These are phyloP conservation scores for Eulacestoma nigropectus DNA, from an alignment of 2,113 vertebrate species.

Conservation along the genomic window DNA sequence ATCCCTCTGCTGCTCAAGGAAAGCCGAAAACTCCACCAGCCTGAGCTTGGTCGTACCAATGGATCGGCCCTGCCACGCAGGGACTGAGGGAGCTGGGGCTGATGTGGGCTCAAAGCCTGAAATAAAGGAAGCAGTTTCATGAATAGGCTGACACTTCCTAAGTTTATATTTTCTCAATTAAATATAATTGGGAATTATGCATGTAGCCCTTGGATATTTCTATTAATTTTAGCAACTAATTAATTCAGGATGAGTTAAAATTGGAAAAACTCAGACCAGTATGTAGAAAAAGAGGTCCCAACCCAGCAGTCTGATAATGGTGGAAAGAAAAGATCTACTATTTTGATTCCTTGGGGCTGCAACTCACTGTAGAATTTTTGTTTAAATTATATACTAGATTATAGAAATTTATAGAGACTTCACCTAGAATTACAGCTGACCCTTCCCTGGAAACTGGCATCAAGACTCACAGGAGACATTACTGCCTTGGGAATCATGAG, in stretches of 20 bases:
- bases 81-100: conserved; percentile 87
- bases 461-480: background rate
- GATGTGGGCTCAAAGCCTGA: conserved; percentile 89
- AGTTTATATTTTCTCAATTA: background rate
- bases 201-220: background rate
- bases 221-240: background rate
- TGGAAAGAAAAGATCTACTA: background rate
- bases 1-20: conserved; percentile 95
- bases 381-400: background rate
- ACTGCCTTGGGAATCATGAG: background rate
- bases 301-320: background rate
- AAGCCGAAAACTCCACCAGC: conserved; percentile 96
- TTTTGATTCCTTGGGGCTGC: background rate
- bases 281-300: background rate
- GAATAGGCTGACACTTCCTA: background rate
- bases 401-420: background rate
- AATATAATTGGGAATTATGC: background rate
- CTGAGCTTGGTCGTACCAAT: conserved; percentile 97
- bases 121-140: conserved; percentile 11
- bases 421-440: background rate
- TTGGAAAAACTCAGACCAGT: background rate
- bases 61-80: conserved; percentile 96
- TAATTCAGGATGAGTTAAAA: background rate
- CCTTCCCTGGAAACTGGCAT: background rate
- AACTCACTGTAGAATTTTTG: background rate